Evolutionary conservation across 2,113 vertebrate species (phyloP), one percentile per base, ranked within the genome.

Genomic region (Trogon surrucura): DNA sequence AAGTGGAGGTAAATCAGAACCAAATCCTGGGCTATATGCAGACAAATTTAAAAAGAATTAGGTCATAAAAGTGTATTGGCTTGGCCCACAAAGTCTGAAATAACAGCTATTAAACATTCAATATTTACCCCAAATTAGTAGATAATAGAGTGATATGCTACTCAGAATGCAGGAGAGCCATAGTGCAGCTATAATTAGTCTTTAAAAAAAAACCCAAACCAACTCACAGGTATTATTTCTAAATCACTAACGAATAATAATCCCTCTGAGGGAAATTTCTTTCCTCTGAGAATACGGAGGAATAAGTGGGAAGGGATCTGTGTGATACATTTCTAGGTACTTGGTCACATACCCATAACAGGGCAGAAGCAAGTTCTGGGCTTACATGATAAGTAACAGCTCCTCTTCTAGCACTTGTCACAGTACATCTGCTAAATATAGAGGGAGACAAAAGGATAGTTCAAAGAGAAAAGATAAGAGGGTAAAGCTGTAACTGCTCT

Each of bases 391-490:
- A 81, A 95, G 36, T 15, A 80, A n/a, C 36, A 71, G 80, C 87
- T 84, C 77, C 50, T 74, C 80, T 64, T 84, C 64, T 36, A 92
- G 65, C 32, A 51, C 36, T 86, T 64, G 56, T 36, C 64, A 78
- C 36, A 7, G 27, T 45, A 29, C 54, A 54, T 30, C 47, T 92
- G 51, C 93, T 93, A 96, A 93, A 96, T 87, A 95, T 85, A 95
- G 95, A 86, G 44, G 11, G 8, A 61, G 48, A 60, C 47, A 66
- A 65, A 83, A 57, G 50, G 27, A 47, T 6, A 29, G 45, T 71
- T 85, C 87, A 93, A 77, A 93, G 56, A 57, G 11, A 54, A 73
- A 50, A 81, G 64, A 84, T 81, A 92, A 80, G 84, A 56, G 17
- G 16, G 12, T 71, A 86, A 78, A 86, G 30, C 77, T 89, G 27